Conservation (phyloP, 1,140 invertebrate genomes). For the Zaprionus nigranus region DNA sequence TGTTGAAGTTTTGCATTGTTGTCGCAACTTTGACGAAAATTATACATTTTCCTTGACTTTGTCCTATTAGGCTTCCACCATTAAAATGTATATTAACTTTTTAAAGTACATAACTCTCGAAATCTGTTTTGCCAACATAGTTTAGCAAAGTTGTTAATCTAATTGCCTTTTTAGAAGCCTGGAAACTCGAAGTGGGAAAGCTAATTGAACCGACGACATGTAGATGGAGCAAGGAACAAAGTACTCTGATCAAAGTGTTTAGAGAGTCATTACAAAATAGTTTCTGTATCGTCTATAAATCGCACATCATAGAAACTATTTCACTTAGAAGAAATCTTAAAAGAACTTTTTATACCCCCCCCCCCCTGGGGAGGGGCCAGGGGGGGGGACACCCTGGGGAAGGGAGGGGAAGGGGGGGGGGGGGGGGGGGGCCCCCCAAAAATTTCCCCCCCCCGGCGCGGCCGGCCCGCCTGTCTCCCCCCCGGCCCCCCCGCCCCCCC, state of each 20-base stretch:
- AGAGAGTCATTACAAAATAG: not conserved
- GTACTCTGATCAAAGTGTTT: too few relatives aligned
- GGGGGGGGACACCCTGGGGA: too few relatives aligned
- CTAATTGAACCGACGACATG: not conserved
- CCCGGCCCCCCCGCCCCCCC: too few relatives aligned
- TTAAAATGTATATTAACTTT: slow-evolving; percentile 18
- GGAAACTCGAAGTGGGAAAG: not conserved
- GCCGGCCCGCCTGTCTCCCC: too few relatives aligned
- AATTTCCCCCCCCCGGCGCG: too few relatives aligned
- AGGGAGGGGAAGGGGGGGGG: too few relatives aligned
- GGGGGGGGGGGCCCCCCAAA: too few relatives aligned
- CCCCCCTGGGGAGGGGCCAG: too few relatives aligned
- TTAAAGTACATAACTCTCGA: slow-evolving; percentile 10
- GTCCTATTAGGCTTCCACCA: slow-evolving; percentile 9
- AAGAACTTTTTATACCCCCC: not conserved
- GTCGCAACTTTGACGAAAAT: slow-evolving; percentile 31
- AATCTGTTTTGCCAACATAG: slow-evolving; percentile 9
- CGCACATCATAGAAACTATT: not conserved
- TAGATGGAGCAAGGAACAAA: too few relatives aligned
- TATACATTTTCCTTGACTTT: slow-evolving; percentile 14
- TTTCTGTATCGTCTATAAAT: not conserved
- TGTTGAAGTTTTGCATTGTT: slow-evolving; percentile 11
- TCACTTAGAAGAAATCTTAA: not conserved
- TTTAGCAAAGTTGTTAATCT: not conserved
- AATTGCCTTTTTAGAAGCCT: not conserved